Conservation (phyloP, 2,797 vertebrate species). For the Mus caroli region DNA sequence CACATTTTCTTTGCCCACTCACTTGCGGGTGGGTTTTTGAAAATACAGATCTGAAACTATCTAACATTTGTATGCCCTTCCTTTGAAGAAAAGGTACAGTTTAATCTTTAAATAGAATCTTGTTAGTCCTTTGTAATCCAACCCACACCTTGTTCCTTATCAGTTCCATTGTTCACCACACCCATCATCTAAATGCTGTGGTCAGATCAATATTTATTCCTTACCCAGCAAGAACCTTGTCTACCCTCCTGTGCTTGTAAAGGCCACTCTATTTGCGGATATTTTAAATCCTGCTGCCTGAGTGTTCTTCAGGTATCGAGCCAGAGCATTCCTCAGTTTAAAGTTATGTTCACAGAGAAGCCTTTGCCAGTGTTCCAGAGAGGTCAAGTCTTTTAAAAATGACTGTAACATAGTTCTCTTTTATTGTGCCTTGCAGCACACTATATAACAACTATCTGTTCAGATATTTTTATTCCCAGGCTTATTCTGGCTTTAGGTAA, state of each 20-base stretch:
- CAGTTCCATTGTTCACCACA: background rate
- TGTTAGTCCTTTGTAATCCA: background rate
- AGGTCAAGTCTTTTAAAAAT: background rate
- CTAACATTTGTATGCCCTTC: background rate
- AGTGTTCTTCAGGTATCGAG: background rate
- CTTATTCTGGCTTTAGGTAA: background rate
- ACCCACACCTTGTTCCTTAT: background rate
- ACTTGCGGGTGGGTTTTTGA: background rate
- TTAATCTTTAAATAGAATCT: background rate
- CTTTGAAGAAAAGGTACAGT: background rate
- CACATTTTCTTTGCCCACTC: background rate
- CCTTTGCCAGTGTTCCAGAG: background rate
- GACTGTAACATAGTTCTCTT: background rate
- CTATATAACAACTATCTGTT: background rate
- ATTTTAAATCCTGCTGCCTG: background rate
- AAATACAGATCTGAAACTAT: background rate
- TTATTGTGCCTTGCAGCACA: background rate
- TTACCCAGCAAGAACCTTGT: background rate
- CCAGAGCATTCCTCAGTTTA: too few relatives aligned
- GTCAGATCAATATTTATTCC: background rate
- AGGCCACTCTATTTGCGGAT: background rate
- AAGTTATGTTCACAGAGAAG: background rate
- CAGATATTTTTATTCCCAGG: background rate
- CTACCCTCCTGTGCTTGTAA: background rate
- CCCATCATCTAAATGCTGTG: background rate